Percentiles rank a stretch among this genome's conserved stretches.
Evolutionary conservation across 1,140 invertebrate species (phyloP).

Genomic region (Bathynomus jamesi): DNA sequence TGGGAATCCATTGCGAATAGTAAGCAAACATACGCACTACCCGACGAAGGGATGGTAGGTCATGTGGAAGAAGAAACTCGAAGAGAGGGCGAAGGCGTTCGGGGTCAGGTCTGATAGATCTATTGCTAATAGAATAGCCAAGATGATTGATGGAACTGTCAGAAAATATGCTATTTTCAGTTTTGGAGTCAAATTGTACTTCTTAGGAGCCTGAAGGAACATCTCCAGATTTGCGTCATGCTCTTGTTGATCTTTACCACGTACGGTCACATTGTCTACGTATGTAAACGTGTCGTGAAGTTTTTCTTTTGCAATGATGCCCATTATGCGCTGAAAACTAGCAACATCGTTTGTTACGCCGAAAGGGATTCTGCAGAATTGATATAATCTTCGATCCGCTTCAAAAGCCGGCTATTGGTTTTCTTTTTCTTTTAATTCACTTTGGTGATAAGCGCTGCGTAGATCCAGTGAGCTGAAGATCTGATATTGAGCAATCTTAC

Average conservation of each 20-base stretch:
- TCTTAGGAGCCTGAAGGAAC: neutral
- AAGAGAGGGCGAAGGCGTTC: neutral
- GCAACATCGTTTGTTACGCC: no score
- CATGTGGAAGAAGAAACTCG: no score
- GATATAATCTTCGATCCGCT: no score
- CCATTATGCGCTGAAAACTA: no score
- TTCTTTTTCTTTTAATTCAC: no score
- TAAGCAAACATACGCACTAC: no score
- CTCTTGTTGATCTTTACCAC: neutral
- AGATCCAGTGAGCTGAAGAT: no score
- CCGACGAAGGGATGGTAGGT: no score
- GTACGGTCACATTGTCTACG: neutral
- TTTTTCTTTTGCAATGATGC: neutral
- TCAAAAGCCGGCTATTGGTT: slow-evolving; percentile 4
- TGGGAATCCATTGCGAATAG: no score
- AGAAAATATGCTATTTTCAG: neutral
- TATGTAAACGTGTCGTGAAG: neutral
- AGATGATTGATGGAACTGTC: neutral
- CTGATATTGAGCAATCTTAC: no score
- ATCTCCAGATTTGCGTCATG: slow-evolving; percentile 1
- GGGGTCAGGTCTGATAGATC: neutral
- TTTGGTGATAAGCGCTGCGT: no score
- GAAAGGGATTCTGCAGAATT: no score
- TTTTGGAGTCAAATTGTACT: slow-evolving; percentile 5
- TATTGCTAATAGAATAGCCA: slow-evolving; percentile 3